Base-by-base conservation (phyloP, 2,113 vertebrate genomes). In the Petroica traversi region DNA sequence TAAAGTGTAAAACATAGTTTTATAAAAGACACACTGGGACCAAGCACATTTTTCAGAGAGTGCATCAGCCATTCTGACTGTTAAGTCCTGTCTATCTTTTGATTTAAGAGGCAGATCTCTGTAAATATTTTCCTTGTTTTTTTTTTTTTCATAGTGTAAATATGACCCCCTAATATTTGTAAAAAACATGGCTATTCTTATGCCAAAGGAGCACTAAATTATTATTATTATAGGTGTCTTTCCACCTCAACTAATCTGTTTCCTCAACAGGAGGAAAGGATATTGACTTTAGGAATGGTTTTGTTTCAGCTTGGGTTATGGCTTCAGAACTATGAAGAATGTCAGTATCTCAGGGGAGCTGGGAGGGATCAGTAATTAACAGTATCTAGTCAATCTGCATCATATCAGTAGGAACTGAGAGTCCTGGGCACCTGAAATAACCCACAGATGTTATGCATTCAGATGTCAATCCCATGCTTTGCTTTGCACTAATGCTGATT, bases 1-100 rank as follows among this genome's bases (percentile, higher is more conserved):
- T 96, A 96, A 96, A 96, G 68, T 84, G 31, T 96, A 93, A 94
- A 92, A 77, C 68, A 62, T 48, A 88, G 84, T 85, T 96, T 96
- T 88, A 92, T 81, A 86, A 94, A 93, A 83, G 48, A 63, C 67
- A 67, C 69, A 78, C 36, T 40, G 55, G 45, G 72, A 55, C 75
- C 11, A 19, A 72, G 68, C 23, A 86, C 57, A 88, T 92, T 96
- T 94, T 94, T 97, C 63, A 79, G 51, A 68, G 67, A 79, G 26
- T 75, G 14, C 41, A 83, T 85, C 81, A 76, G 22, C 28, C 13
- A 67, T 55, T 93, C 51, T 80, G 49, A 46, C 29, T 86, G 8
- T 73, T 76, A 80, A 93, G 7, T 57, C 31, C 28, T 81, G 28
- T 34, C 62, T 74, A 6, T 55, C 26, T 76, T 87, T 66, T 83